Evolutionary conservation across 2,888 invertebrate genomes (phyloP).

Genomic region (Tenthredo distinguenda): DNA sequence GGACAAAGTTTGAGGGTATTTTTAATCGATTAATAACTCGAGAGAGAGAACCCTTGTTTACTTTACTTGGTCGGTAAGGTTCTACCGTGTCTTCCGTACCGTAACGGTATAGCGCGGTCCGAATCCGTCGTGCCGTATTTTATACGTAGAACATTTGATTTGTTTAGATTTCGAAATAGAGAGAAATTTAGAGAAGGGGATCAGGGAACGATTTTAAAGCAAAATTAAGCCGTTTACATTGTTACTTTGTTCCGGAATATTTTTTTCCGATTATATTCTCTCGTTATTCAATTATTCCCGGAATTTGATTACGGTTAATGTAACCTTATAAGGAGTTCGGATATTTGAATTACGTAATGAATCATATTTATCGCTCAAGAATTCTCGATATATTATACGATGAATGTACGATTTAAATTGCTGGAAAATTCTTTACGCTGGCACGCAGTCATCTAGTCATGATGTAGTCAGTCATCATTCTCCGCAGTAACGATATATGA

Average conservation of each 20-base stretch:
- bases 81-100: no score
- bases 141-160: background rate
- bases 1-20: no score
- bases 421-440: no score
- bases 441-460: no score
- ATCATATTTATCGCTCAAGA: background rate
- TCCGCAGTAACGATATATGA: background rate
- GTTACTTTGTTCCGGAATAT: background rate
- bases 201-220: background rate
- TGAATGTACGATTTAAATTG: no score
- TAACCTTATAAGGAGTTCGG: background rate
- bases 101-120: background rate
- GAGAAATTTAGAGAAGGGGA: background rate
- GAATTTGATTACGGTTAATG: background rate
- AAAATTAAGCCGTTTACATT: background rate
- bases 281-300: background rate
- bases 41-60: no score
- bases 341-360: background rate
- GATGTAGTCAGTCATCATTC: no score
- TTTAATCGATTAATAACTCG: no score
- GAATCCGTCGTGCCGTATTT: background rate
- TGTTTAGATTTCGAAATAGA: slow-evolving; percentile 26
- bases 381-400: no score
- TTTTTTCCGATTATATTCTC: background rate
- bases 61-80: no score